phyloP scores from a whole-genome alignment of 2,113 vertebrate genomes.

The Lota lota region DNA sequence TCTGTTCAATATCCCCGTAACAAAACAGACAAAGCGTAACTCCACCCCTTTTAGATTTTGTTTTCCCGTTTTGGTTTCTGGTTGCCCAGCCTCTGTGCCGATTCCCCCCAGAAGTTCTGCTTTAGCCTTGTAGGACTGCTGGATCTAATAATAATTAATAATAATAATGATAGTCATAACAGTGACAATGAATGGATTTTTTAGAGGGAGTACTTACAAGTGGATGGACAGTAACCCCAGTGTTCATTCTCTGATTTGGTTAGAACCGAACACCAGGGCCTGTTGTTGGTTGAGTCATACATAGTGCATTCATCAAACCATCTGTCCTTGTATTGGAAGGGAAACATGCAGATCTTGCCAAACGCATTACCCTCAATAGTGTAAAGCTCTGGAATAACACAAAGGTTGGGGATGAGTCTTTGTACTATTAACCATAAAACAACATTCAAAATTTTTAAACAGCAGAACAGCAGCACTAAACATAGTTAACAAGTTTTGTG shows the following conservation, averaged over 20 bases:
- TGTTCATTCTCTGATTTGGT: slow-evolving; percentile 71
- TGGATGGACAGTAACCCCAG: slow-evolving; percentile 85
- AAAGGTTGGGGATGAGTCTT: background rate
- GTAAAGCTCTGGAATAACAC: slow-evolving; percentile 75
- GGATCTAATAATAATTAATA: no score
- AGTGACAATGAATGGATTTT: background rate
- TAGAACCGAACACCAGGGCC: slow-evolving; percentile 83
- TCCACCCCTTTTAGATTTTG: no score
- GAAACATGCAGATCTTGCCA: slow-evolving; percentile 87
- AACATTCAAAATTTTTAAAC: background rate
- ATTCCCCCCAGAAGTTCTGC: no score
- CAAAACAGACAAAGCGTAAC: no score
- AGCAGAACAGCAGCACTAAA: background rate
- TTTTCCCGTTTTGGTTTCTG: no score
- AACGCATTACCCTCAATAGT: slow-evolving; percentile 83
- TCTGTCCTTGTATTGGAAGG: slow-evolving; percentile 81
- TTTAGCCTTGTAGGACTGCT: no score
- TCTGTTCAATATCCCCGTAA: no score
- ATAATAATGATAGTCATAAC: no score
- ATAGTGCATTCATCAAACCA: slow-evolving; percentile 86
- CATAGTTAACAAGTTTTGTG: no score
- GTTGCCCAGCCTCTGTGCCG: no score
- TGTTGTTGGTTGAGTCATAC: slow-evolving; percentile 67
- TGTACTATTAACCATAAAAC: background rate
- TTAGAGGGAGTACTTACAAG: slow-evolving; percentile 73